Conservation (phyloP, 1,140 invertebrate species). For the Euwallacea fornicatus region DNA sequence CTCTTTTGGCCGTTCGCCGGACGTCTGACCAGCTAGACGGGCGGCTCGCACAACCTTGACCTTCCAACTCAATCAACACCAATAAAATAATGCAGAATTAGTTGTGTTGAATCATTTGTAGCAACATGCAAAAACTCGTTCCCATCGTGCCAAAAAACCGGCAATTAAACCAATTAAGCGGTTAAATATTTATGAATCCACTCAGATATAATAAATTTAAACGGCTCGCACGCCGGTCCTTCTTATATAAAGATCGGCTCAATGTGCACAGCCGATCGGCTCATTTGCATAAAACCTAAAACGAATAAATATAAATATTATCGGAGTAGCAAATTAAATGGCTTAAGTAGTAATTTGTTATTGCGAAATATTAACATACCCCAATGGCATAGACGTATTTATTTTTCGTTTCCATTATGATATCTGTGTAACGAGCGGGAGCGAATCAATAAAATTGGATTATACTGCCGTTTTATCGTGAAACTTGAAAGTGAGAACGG, state of each 20-base stretch:
- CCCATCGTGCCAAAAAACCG: slow-evolving; percentile 14
- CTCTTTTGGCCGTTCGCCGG: no score
- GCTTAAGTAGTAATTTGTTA: slow-evolving; percentile 32
- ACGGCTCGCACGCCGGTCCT: slow-evolving; percentile 7
- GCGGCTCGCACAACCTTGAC: not conserved
- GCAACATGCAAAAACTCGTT: slow-evolving; percentile 9
- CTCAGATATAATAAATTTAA: slow-evolving; percentile 26
- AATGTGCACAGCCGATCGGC: slow-evolving; percentile 13
- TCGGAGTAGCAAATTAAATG: slow-evolving; percentile 33
- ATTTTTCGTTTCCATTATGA: slow-evolving; percentile 30
- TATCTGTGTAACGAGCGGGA: slow-evolving; percentile 28
- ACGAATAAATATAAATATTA: slow-evolving; percentile 36
- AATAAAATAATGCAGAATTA: slow-evolving; percentile 13
- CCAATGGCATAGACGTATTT: slow-evolving; percentile 31
- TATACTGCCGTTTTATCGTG: not conserved
- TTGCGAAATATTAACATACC: slow-evolving; percentile 33
- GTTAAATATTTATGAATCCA: slow-evolving; percentile 27
- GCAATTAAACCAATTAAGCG: slow-evolving; percentile 26
- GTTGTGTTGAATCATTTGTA: slow-evolving; percentile 9
- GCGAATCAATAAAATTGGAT: slow-evolving; percentile 31
- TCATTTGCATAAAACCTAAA: slow-evolving; percentile 35
- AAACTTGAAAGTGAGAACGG: no score
- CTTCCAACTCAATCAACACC: not conserved
- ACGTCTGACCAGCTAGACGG: no score
- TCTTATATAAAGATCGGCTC: slow-evolving; percentile 12